Evolutionary conservation across 2,888 invertebrate genomes (phyloP).

Genomic region (Parochlus steinenii): DNA sequence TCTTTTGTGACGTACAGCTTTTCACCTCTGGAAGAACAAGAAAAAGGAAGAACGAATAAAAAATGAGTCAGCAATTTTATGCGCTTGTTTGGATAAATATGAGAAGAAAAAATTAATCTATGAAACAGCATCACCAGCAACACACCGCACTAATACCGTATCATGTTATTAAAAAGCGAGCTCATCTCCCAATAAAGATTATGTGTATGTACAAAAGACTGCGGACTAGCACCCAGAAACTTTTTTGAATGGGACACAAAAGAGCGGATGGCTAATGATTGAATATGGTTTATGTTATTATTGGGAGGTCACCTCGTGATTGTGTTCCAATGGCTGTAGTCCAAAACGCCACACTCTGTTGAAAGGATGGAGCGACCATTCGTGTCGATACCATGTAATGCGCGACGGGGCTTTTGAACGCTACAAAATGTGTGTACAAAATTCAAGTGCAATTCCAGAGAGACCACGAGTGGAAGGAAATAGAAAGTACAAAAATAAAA

Average conservation of each 20-base stretch:
- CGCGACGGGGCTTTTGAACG: constrained; percentile 7
- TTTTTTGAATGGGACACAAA: too few species aligned
- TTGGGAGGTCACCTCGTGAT: constrained; percentile 31
- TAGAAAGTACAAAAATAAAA: not conserved
- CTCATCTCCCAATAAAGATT: not conserved
- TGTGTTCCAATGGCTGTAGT: constrained; percentile 41
- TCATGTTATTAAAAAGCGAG: not conserved
- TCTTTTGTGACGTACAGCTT: constrained; percentile 69
- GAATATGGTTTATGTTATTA: not conserved
- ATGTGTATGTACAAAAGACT: too few species aligned
- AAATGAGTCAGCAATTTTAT: not conserved
- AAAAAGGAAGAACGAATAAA: not conserved
- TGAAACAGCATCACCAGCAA: not conserved
- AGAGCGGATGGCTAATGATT: constrained; percentile 1
- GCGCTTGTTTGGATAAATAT: too few species aligned
- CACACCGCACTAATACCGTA: not conserved
- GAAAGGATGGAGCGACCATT: constrained; percentile 37
- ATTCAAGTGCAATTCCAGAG: not conserved
- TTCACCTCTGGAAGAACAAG: constrained; percentile 49
- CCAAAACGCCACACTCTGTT: constrained; percentile 37
- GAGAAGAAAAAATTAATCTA: too few species aligned
- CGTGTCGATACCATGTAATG: constrained; percentile 16
- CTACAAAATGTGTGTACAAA: constrained; percentile 7
- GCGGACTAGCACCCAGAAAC: too few species aligned
- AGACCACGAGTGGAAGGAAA: not conserved